phyloP scores from a whole-genome alignment of 2,113 vertebrate genomes.

The Anguilla japonica region DNA sequence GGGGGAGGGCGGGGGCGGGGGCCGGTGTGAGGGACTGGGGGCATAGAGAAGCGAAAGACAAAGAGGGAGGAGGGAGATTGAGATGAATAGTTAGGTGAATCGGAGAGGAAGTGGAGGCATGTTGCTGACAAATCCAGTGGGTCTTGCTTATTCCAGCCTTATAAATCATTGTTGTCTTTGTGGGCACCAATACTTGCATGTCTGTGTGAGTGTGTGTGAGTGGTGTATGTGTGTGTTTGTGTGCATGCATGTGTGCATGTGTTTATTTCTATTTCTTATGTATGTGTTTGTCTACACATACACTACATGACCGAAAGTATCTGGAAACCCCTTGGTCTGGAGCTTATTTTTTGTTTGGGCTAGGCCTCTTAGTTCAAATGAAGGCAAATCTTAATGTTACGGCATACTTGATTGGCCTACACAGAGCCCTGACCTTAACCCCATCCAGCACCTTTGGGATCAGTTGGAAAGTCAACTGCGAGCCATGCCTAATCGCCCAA shows the following conservation, averaged over 20 bases:
- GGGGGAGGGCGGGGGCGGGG: neutral
- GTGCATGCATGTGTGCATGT: neutral
- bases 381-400: too few species aligned
- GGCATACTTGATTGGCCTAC: too few species aligned
- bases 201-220: neutral
- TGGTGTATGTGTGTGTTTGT: too few species aligned
- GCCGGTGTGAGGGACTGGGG: neutral
- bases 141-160: neutral
- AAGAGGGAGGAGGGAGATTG: neutral
- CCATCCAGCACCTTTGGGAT: too few species aligned
- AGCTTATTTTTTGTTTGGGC: too few species aligned
- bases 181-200: neutral
- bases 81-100: neutral
- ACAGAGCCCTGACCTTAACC: too few species aligned
- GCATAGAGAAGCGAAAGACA: neutral
- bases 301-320: too few species aligned
- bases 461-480: too few species aligned
- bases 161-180: neutral
- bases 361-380: too few species aligned
- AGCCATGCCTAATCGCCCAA: too few species aligned
- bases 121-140: neutral
- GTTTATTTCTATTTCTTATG: neutral
- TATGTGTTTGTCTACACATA: neutral
- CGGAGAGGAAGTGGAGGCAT: neutral
- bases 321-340: too few species aligned